Evolutionary conservation across 2,113 vertebrate genomes (phyloP).

Genomic region (Panthera tigris): DNA sequence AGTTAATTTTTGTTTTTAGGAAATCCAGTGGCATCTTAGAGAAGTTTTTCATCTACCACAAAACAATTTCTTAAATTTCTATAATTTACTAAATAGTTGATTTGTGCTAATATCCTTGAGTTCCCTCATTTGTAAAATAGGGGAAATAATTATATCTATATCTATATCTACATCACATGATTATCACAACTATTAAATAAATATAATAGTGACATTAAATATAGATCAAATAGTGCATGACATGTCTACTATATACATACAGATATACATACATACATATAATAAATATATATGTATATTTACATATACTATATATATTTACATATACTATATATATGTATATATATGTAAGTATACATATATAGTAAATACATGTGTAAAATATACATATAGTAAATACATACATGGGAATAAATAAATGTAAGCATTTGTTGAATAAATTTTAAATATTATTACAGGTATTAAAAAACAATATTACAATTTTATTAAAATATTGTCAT

Average conservation of each 20-base stretch:
- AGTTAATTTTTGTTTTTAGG: no score
- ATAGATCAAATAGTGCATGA: background rate
- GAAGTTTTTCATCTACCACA: background rate
- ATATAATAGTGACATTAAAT: background rate
- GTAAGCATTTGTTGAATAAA: constrained; percentile 8
- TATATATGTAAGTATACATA: background rate
- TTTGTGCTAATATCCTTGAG: constrained; percentile 4
- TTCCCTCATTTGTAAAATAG: constrained; percentile 34
- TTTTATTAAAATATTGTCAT: background rate
- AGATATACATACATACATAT: no score
- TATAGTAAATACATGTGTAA: background rate
- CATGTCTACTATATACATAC: no score
- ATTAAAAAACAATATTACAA: background rate
- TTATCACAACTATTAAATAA: background rate
- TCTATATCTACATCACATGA: background rate
- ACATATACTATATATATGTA: background rate
- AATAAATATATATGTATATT: background rate
- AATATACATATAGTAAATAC: background rate
- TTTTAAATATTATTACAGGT: background rate
- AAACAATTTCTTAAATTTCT: background rate
- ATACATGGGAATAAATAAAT: background rate
- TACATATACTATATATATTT: background rate
- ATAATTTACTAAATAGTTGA: background rate
- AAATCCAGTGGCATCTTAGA: background rate
- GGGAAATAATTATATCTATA: background rate